A percentile compares a stretch with the other conserved stretches of the same genome.
phyloP scores from a whole-genome alignment of 2,113 vertebrate genomes.

The Semnornis frantzii region DNA sequence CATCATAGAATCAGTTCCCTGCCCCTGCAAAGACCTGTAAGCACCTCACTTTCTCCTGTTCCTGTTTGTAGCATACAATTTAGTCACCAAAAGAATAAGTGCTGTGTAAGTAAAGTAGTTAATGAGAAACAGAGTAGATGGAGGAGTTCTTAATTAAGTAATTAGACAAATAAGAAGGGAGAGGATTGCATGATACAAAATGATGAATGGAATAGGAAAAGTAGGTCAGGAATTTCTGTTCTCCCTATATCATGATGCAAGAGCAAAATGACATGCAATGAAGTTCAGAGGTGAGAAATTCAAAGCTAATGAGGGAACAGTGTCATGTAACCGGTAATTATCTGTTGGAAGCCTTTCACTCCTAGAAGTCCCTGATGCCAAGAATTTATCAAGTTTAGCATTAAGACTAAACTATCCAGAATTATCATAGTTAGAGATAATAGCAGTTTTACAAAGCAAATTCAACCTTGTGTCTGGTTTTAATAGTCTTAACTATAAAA shows the following conservation, averaged over 20 bases:
- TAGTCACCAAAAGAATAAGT: neutral
- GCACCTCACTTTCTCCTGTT: neutral
- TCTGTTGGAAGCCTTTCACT: neutral
- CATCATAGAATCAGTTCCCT: neutral
- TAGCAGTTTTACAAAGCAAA: neutral
- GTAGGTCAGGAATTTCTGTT: constrained; percentile 53
- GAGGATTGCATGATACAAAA: constrained; percentile 31
- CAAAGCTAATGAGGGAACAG: constrained; percentile 17
- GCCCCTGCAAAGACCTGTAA: neutral
- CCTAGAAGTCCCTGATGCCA: constrained; percentile 6
- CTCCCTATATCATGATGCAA: constrained; percentile 7
- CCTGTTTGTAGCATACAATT: neutral
- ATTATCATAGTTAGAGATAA: neutral
- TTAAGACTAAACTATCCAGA: neutral
- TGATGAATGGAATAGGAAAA: constrained; percentile 22
- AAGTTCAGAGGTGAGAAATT: constrained; percentile 57
- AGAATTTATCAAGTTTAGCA: constrained; percentile 30
- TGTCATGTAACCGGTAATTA: neutral
- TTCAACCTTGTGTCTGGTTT: constrained; percentile 8
- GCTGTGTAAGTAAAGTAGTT: constrained; percentile 15
- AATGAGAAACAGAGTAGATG: constrained; percentile 44
- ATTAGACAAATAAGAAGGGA: constrained; percentile 55
- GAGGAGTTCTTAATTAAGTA: constrained; percentile 47
- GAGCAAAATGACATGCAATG: constrained; percentile 13
- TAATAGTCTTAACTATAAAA: neutral